Evolutionary conservation across 1,140 invertebrate genomes (phyloP), one percentile per base, ranked within the genome.

Genomic region (Stenopsyche tienmushanensis): DNA sequence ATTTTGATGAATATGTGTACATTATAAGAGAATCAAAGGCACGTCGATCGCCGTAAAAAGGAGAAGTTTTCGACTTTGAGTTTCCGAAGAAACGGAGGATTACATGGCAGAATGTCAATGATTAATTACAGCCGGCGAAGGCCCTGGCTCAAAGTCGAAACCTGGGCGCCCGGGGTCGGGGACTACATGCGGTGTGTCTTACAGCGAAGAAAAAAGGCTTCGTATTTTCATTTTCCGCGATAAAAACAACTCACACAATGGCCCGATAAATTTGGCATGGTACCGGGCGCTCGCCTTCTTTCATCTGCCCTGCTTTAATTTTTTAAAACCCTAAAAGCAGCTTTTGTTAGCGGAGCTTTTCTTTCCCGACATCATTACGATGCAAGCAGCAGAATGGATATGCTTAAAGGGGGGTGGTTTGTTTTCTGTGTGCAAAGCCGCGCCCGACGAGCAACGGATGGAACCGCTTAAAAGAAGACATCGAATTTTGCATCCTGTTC

Each of bases 81-180:
- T n/a, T n/a, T n/a, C n/a, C n/a, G n/a, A n/a, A n/a, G n/a, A n/a
- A n/a, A n/a, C n/a, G n/a, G n/a, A 49, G 60, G 44, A 67, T 67
- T 67, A 67, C 66, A 24, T 39, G 44, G 66, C 66, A 57, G 47
- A 67, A 67, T 63, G 60, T 59, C 60, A 62, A 64, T 64, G 66
- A 67, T 67, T 67, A 67, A 66, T 66, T 66, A 66, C 53, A 29
- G 21, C 39, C 29, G 18, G 29, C 18, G 39, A 25, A 13, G 26
- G n/a, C n/a, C n/a, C n/a, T n/a, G n/a, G n/a, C n/a, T n/a, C n/a
- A n/a, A n/a, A 23, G 41, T 5, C 34, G 21, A 23, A 24, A 59
- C 29, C 29, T 18, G 3, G 13, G 18, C 26, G 13, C 18, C 2
- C 15, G 15, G 26, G 21, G 13, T 15, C 41, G 1, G 41, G 18